Conservation (phyloP, 1,140 invertebrate species). For the Trichomalopsis sarcophagae region DNA sequence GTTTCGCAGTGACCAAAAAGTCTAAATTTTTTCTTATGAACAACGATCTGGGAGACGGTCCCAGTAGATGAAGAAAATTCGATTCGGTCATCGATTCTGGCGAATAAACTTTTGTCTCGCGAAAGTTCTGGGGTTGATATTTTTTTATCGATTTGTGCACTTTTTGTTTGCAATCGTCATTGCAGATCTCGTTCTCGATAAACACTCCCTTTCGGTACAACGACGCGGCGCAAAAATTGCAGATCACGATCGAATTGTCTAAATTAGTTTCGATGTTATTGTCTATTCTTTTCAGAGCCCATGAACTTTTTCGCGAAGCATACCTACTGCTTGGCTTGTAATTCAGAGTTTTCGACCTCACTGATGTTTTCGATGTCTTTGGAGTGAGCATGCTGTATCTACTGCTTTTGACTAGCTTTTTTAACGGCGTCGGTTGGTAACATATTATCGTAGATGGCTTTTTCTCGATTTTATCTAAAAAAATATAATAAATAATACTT, state of each 20-base stretch:
- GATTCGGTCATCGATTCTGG: background rate
- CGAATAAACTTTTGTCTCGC: background rate
- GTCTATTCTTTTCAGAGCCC: conserved; percentile 18
- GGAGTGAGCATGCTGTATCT: background rate
- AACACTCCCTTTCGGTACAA: conserved; percentile 27
- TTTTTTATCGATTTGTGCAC: conserved; percentile 24
- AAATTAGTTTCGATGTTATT: background rate
- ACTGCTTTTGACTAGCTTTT: conserved; percentile 28
- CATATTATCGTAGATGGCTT: conserved; percentile 63
- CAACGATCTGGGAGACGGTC: conserved; percentile 53
- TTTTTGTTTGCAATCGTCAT: conserved; percentile 33
- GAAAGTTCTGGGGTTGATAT: background rate
- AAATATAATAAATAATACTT: too few species aligned
- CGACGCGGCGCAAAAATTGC: conserved; percentile 20
- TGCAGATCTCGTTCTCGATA: background rate
- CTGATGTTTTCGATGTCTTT: conserved; percentile 39
- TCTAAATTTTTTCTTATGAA: conserved; percentile 53
- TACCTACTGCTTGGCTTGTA: conserved; percentile 68
- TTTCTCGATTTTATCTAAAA: conserved; percentile 58
- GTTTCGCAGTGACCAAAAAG: conserved; percentile 22
- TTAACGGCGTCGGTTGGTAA: conserved; percentile 54
- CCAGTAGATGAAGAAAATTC: conserved; percentile 51
- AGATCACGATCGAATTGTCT: background rate
- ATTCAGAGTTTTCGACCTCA: conserved; percentile 56
- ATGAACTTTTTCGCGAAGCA: background rate